phyloP scores from a whole-genome alignment of 2,113 vertebrate genomes.

The Notechis scutatus region DNA sequence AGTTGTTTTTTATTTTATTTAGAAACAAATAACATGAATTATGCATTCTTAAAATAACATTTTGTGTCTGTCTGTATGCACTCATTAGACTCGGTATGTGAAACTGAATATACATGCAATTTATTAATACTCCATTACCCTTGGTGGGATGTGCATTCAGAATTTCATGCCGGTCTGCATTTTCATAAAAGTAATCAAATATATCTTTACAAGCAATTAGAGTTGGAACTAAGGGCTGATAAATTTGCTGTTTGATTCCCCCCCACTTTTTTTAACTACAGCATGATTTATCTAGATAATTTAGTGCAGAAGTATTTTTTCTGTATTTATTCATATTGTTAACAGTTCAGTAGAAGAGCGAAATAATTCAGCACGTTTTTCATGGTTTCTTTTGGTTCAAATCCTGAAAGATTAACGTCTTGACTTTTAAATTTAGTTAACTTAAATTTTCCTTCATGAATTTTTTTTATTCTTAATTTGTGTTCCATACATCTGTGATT shows the following conservation, averaged over 20 bases:
- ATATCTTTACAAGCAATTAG: not conserved
- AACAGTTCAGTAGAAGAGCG: not conserved
- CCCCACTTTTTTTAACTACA: not conserved
- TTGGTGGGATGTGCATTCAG: not conserved
- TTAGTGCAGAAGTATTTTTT: not conserved
- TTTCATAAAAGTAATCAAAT: not conserved
- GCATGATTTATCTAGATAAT: not conserved
- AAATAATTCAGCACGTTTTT: not conserved
- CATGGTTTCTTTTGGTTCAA: not conserved
- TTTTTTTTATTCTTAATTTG: not conserved
- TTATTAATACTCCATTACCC: not conserved
- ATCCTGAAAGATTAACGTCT: not conserved
- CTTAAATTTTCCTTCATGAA: not conserved
- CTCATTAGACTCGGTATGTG: not conserved
- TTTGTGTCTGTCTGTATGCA: not conserved
- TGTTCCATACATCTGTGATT: not conserved
- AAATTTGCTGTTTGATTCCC: not conserved
- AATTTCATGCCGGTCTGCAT: not conserved
- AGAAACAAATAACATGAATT: constrained; percentile 28
- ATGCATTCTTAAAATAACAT: not conserved
- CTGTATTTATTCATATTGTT: not conserved
- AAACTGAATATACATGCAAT: not conserved
- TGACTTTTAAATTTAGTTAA: not conserved
- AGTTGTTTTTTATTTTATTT: constrained; percentile 57
- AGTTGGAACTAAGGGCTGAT: not conserved